phyloP scores from a whole-genome alignment of 2,113 vertebrate genomes.

The Candoia aspera region DNA sequence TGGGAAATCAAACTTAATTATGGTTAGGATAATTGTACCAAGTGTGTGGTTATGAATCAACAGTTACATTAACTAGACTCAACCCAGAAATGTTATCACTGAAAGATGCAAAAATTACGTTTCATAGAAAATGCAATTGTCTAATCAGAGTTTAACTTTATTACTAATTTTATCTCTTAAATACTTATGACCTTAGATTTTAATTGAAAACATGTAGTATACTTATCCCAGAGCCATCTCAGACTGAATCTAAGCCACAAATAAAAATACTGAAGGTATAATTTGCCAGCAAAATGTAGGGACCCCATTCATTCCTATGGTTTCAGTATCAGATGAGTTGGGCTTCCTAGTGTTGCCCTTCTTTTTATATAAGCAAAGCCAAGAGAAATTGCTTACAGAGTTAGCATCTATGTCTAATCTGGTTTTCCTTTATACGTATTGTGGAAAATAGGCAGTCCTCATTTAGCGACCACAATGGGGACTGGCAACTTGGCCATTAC shows the following conservation, averaged over 20 bases:
- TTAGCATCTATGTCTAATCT: background rate
- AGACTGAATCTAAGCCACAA: background rate
- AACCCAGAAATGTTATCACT: too few relatives aligned
- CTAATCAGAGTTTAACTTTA: background rate
- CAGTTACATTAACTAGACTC: background rate
- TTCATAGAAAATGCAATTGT: background rate
- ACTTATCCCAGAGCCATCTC: background rate
- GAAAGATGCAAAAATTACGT: background rate
- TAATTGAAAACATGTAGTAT: background rate
- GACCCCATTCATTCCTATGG: background rate
- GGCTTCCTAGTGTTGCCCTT: background rate
- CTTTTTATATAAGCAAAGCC: background rate
- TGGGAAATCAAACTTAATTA: background rate
- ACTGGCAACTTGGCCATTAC: background rate
- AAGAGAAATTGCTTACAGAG: background rate
- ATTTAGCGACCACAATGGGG: background rate
- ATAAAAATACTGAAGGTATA: background rate
- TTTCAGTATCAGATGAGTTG: background rate
- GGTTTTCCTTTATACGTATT: background rate
- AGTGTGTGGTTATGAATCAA: background rate
- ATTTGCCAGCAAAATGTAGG: background rate
- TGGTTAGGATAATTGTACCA: background rate
- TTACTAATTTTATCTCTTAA: background rate
- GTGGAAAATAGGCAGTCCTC: background rate
- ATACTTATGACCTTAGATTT: background rate